phyloP scores from a whole-genome alignment of 2,113 vertebrate species.

The Myrmophylax atrothorax region DNA sequence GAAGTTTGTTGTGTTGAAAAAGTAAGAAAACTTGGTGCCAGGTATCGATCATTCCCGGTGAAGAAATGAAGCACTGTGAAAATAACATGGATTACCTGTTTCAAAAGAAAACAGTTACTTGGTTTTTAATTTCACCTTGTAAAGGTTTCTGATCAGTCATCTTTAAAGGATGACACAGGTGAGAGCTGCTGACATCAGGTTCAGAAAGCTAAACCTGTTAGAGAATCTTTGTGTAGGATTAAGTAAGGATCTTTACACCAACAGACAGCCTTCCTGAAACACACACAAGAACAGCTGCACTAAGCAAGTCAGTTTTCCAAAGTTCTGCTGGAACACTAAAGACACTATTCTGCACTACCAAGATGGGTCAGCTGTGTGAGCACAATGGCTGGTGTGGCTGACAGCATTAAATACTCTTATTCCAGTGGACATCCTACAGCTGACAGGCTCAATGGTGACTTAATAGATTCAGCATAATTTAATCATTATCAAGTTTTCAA shows the following conservation, averaged over 20 bases:
- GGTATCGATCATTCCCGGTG: conserved; percentile 81
- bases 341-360: neutral
- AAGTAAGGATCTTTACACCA: neutral
- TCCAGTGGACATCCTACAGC: neutral
- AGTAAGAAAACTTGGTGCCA: conserved; percentile 81
- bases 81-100: conserved; percentile 80
- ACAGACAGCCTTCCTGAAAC: neutral
- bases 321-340: neutral
- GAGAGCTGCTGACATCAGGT: neutral
- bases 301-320: neutral
- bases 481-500: neutral
- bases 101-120: conserved; percentile 32
- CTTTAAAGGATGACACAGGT: neutral
- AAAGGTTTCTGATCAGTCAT: neutral
- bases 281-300: neutral
- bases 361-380: rapidly evolving
- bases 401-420: neutral
- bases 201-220: neutral
- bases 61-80: conserved; percentile 86
- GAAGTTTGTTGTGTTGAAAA: conserved; percentile 91
- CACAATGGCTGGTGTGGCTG: rapidly evolving
- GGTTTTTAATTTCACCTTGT: neutral
- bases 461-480: neutral
- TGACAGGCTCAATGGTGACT: neutral
- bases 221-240: neutral